These are phyloP conservation scores for Psittacus erithacus DNA, from an alignment of 2,113 vertebrate genomes.

Conservation along the genomic window DNA sequence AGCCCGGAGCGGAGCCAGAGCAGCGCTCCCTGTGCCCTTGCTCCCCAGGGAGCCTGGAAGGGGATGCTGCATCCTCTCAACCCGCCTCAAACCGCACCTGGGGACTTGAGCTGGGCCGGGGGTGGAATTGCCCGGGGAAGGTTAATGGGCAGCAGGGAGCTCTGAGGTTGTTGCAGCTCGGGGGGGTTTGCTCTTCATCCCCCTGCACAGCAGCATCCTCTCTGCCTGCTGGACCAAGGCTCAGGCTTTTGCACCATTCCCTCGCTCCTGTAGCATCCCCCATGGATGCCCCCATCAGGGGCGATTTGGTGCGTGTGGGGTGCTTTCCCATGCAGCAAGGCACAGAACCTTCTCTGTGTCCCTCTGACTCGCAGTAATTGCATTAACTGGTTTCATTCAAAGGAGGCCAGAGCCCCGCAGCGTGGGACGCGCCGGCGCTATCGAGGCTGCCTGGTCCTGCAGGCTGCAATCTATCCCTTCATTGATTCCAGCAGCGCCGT, in stretches of 20 bases:
- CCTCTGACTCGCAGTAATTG: not conserved
- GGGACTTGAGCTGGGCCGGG: not conserved
- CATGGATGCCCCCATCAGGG: accelerated
- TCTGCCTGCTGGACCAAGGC: not conserved
- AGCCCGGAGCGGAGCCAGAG: not conserved
- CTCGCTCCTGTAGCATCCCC: not conserved
- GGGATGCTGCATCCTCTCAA: not conserved
- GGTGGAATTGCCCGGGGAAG: accelerated
- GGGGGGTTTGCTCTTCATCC: not conserved
- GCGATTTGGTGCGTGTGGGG: not conserved
- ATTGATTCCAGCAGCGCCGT: not conserved
- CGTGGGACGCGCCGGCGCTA: accelerated
- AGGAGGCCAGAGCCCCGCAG: not conserved
- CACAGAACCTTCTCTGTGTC: not conserved
- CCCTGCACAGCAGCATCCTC: accelerated
- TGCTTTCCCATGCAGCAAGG: not conserved
- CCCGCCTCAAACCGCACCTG: accelerated
- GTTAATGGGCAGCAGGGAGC: not conserved
- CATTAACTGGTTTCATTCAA: not conserved
- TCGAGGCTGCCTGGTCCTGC: accelerated
- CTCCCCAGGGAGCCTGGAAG: accelerated
- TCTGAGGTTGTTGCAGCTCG: not conserved
- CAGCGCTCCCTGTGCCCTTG: not conserved
- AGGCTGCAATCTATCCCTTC: not conserved
- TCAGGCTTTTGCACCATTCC: not conserved